These are phyloP conservation scores for Emys orbicularis DNA, from an alignment of 2,797 vertebrate genomes.

Conservation along the genomic window DNA sequence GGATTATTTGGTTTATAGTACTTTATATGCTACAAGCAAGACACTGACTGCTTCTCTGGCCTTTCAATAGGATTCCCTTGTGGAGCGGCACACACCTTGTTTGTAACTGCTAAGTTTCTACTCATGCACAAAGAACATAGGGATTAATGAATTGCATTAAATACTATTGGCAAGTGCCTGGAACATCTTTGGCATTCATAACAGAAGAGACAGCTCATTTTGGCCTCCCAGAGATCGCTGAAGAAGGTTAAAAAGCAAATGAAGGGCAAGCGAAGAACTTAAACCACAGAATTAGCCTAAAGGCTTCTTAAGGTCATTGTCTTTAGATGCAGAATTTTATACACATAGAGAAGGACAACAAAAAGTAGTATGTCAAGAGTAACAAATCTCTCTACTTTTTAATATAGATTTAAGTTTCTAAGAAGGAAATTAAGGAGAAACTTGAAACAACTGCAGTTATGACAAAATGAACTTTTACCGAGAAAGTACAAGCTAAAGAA, in stretches of 20 bases:
- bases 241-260: background rate
- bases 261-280: background rate
- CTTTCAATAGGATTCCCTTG: background rate
- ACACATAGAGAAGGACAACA: background rate
- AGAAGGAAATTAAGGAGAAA: background rate
- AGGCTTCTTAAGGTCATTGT: background rate
- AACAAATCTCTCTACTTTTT: background rate
- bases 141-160: background rate
- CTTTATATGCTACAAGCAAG: background rate
- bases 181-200: background rate
- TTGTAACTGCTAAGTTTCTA: background rate
- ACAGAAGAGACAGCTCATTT: background rate
- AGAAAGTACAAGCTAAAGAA: background rate
- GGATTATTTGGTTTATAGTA: background rate
- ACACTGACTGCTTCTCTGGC: too few relatives aligned
- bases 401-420: background rate
- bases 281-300: background rate
- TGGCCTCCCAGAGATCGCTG: background rate
- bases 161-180: background rate
- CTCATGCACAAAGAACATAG: background rate
- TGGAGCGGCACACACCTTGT: background rate
- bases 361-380: background rate
- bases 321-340: background rate
- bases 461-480: background rate
- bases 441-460: background rate